Evolutionary conservation across 2,113 vertebrate genomes (phyloP).

Genomic region (Conger conger): DNA sequence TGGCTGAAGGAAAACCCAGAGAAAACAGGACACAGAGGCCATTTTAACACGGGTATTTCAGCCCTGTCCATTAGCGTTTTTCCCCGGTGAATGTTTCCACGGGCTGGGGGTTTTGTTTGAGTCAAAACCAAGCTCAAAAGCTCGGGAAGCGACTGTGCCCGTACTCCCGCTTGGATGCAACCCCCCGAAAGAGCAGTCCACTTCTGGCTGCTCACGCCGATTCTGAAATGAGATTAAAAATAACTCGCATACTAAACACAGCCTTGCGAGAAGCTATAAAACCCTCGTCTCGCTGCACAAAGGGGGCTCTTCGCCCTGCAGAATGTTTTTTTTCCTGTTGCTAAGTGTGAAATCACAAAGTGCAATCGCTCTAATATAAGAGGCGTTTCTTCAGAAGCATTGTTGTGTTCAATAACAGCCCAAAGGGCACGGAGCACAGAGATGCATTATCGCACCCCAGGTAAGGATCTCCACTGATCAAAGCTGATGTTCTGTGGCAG

Average conservation of each 20-base stretch:
- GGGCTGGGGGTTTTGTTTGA: neutral
- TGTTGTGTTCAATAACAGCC: neutral
- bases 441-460: neutral
- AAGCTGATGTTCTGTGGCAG: neutral
- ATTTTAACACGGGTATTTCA: neutral
- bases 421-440: neutral
- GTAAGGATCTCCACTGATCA: constrained; percentile 10
- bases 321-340: neutral
- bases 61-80: neutral
- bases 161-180: neutral
- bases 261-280: neutral
- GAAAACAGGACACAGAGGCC: neutral
- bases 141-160: neutral
- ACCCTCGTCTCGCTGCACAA: neutral
- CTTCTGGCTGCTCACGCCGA: neutral
- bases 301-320: neutral
- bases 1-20: neutral
- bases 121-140: neutral
- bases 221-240: constrained; percentile 9
- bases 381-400: neutral
- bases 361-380: constrained; percentile 13
- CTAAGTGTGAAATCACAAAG: constrained; percentile 18
- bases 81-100: no score
- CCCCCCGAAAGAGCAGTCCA: constrained; percentile 11
- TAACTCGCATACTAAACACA: neutral